Evolutionary conservation across 2,888 invertebrate species (phyloP).

Genomic region (Onthophagus sagittarius): DNA sequence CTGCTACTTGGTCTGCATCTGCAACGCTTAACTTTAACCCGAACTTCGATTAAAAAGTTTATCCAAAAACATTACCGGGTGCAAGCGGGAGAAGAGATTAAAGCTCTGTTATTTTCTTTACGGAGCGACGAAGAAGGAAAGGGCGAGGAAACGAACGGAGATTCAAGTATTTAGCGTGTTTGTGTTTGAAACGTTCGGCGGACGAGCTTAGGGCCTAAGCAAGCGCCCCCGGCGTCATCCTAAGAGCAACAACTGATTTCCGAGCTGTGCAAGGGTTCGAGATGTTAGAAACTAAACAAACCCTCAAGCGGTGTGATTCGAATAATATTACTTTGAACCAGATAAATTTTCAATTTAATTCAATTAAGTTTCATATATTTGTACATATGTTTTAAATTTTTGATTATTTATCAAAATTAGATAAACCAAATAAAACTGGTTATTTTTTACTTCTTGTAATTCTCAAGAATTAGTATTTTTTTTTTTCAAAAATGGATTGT

Average conservation of each 20-base stretch:
- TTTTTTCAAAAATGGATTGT: too few species aligned
- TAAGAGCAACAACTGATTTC: constrained; percentile 43
- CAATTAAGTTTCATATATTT: background rate
- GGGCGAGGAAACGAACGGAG: constrained; percentile 5
- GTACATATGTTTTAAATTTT: too few species aligned
- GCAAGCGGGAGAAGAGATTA: background rate
- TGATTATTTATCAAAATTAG: too few species aligned
- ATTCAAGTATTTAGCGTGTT: constrained; percentile 42
- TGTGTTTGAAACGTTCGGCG: constrained; percentile 38
- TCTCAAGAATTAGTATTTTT: too few species aligned
- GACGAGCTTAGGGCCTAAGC: constrained; percentile 34
- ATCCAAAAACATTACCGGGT: background rate
- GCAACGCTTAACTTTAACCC: background rate
- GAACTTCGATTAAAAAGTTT: background rate
- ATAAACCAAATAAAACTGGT: too few species aligned
- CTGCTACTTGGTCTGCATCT: background rate
- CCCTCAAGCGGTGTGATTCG: constrained; percentile 42
- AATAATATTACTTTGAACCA: constrained; percentile 33
- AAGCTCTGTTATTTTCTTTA: background rate
- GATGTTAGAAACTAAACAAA: constrained; percentile 43
- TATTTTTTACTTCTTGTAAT: too few species aligned
- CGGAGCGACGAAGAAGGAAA: background rate
- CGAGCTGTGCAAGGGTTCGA: constrained; percentile 34
- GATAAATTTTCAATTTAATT: constrained; percentile 14
- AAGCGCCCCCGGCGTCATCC: constrained; percentile 36